Evolutionary conservation across 2,797 vertebrate genomes (phyloP).

Genomic region (Helicolenus hilgendorfi): DNA sequence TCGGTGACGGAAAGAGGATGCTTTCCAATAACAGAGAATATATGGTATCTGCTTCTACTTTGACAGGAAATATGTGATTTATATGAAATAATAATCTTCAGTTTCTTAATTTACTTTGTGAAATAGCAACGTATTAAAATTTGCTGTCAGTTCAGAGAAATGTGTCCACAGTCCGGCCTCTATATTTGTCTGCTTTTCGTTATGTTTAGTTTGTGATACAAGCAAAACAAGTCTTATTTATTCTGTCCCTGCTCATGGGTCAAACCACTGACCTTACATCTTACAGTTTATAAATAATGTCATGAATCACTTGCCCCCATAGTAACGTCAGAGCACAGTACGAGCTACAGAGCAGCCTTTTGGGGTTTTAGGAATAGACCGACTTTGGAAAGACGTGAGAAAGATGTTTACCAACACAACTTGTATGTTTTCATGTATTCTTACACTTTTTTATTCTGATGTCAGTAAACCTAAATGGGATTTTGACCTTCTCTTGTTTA

Average conservation of each 20-base stretch:
- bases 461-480: not conserved
- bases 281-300: slow-evolving; percentile 60
- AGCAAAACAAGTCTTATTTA: slow-evolving; percentile 39
- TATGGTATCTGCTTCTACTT: not conserved
- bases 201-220: slow-evolving; percentile 25
- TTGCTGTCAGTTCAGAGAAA: not conserved
- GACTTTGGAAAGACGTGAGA: not conserved
- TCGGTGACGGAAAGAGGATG: not conserved
- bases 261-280: slow-evolving; percentile 27
- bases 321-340: slow-evolving; percentile 20
- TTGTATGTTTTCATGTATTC: slow-evolving; percentile 11
- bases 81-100: not conserved
- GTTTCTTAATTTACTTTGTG: not conserved
- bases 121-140: not conserved
- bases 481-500: slow-evolving; percentile 4
- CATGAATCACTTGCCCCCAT: slow-evolving; percentile 29
- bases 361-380: slow-evolving; percentile 2
- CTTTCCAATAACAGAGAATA: not conserved
- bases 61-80: not conserved
- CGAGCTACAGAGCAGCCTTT: not conserved
- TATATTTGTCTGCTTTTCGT: not conserved
- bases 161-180: not conserved
- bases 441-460: not conserved
- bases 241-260: slow-evolving; percentile 7
- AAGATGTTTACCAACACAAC: slow-evolving; percentile 12